Evolutionary conservation across 1,140 invertebrate species (phyloP).

Genomic region (Neoseiulus cucumeris): DNA sequence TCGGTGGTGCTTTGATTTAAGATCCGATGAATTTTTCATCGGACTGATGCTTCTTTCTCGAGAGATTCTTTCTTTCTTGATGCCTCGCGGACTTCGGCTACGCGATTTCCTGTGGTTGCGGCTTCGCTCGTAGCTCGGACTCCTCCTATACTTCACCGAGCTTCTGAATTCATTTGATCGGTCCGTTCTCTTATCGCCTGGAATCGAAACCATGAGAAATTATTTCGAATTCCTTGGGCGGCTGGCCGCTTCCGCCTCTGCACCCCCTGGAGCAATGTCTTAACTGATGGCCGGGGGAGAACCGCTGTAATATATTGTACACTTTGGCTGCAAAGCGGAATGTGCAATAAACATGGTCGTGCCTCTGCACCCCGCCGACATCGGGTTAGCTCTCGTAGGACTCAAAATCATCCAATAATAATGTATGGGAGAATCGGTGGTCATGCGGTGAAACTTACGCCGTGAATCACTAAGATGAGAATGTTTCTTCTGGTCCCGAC

Average conservation of each 20-base stretch:
- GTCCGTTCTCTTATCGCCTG: background rate
- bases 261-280: background rate
- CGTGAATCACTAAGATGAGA: background rate
- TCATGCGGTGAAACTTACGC: too few species aligned
- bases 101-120: background rate
- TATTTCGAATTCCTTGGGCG: background rate
- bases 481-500: background rate
- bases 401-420: background rate
- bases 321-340: background rate
- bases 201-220: background rate
- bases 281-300: too few species aligned
- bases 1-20: background rate
- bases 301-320: background rate
- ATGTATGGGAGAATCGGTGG: background rate
- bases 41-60: background rate
- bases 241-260: background rate
- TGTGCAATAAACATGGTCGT: background rate
- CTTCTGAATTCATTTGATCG: background rate
- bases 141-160: background rate
- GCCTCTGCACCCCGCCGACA: background rate
- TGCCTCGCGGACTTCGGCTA: background rate
- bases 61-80: background rate
- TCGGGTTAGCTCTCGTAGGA: background rate
- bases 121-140: background rate
- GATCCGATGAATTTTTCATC: too few species aligned